Evolutionary conservation across 2,113 vertebrate genomes (phyloP).

Genomic region (Ctenodactylus gundi): DNA sequence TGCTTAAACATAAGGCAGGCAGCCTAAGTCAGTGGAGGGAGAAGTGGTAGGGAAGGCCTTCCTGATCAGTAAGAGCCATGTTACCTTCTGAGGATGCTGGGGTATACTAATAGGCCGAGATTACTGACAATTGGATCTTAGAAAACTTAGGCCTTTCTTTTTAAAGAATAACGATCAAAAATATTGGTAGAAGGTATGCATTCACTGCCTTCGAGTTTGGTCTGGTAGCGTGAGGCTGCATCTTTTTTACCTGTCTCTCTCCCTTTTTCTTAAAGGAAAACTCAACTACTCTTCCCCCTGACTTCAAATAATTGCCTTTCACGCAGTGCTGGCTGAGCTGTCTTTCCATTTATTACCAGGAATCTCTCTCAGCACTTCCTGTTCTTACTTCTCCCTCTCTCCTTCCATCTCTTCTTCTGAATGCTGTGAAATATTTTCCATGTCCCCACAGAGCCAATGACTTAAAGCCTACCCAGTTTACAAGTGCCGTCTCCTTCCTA

Average conservation of each 20-base stretch:
- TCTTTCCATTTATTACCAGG: constrained; percentile 60
- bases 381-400: neutral
- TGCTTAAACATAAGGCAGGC: neutral
- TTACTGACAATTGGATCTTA: neutral
- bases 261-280: constrained; percentile 21
- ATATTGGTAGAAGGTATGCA: constrained; percentile 50
- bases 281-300: constrained; percentile 53
- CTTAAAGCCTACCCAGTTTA: constrained; percentile 11
- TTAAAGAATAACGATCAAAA: constrained; percentile 32
- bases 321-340: neutral
- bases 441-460: constrained; percentile 21
- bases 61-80: neutral
- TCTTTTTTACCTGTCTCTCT: constrained; percentile 22
- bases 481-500: constrained; percentile 32
- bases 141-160: constrained; percentile 14
- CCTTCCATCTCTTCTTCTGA: neutral
- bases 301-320: constrained; percentile 54
- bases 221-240: neutral
- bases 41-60: accelerated
- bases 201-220: constrained; percentile 39
- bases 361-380: constrained; percentile 59
- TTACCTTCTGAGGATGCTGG: neutral
- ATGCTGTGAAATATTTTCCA: constrained; percentile 51
- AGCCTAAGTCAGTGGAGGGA: neutral
- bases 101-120: neutral